Percentiles rank a stretch among this genome's conserved stretches.
These are phyloP conservation scores for Oppia nitens DNA, from an alignment of 1,140 invertebrate species.

Conservation along the genomic window DNA sequence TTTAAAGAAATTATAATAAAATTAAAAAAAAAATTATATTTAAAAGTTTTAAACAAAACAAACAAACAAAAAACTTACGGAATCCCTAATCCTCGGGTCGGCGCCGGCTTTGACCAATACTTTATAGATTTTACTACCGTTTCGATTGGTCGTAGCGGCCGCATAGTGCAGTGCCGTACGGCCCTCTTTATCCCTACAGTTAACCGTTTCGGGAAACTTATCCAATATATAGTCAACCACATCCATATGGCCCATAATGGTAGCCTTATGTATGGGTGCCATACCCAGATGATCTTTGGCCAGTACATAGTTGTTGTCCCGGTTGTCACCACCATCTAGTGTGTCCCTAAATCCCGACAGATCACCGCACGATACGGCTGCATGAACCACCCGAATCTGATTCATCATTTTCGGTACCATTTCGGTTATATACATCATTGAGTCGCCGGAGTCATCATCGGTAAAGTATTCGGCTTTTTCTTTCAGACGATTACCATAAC, in stretches of 20 bases:
- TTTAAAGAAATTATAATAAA: no score
- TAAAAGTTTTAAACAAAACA: no score
- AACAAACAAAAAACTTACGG: conserved; percentile 15
- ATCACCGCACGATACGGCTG: conserved; percentile 22
- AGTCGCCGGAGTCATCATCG: not conserved
- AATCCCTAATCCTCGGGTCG: conserved; percentile 39
- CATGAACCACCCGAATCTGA: conserved; percentile 22
- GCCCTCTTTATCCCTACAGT: conserved; percentile 52
- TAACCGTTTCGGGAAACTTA: conserved; percentile 46
- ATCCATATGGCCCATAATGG: conserved; percentile 51
- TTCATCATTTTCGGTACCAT: conserved; percentile 66
- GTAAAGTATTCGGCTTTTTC: conserved; percentile 6
- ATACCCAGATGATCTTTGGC: conserved; percentile 53
- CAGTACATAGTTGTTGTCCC: conserved; percentile 39
- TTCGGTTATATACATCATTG: conserved; percentile 39
- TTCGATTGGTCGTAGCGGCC: conserved; percentile 44
- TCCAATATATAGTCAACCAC: conserved; percentile 51
- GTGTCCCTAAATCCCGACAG: conserved; percentile 18
- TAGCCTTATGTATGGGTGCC: conserved; percentile 42
- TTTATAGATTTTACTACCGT: conserved; percentile 37
- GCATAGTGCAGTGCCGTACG: conserved; percentile 77
- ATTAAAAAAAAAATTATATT: no score
- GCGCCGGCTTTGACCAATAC: conserved; percentile 53
- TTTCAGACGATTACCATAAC: conserved; percentile 45
- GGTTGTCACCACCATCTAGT: conserved; percentile 17